These are phyloP conservation scores for Ormyrus rosae DNA, from an alignment of 2,888 invertebrate species.

Conservation along the genomic window DNA sequence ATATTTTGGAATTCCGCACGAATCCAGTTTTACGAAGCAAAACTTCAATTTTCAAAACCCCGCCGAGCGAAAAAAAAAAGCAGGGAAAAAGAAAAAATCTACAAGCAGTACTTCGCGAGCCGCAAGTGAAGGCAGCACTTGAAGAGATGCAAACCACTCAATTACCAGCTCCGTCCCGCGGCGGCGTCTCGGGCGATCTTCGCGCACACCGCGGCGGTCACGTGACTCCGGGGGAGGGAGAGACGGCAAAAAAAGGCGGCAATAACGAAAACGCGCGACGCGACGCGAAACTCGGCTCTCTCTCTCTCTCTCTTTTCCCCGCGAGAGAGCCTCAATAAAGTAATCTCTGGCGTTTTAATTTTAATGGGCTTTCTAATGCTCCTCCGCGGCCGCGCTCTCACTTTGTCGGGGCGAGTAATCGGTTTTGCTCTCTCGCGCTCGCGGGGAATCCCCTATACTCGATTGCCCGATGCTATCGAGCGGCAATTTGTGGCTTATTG, in stretches of 20 bases:
- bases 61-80: background rate
- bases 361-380: no score
- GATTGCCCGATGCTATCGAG: conserved; percentile 1
- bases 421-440: background rate
- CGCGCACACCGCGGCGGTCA: conserved; percentile 2
- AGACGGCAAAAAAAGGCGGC: background rate
- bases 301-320: background rate
- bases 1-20: no score
- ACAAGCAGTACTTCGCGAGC: no score
- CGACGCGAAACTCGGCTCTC: background rate
- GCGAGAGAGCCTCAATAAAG: background rate
- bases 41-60: no score
- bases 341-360: background rate
- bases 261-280: background rate
- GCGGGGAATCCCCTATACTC: background rate
- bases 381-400: background rate
- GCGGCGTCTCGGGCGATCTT: conserved; percentile 59
- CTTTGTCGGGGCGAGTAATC: background rate
- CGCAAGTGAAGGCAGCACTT: no score
- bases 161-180: conserved; percentile 66
- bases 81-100: conserved; percentile 2
- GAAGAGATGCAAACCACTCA: conserved; percentile 72
- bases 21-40: no score
- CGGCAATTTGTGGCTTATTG: conserved; percentile 8
- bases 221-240: background rate